A percentile compares a stretch with the other conserved stretches of the same genome.
Evolutionary conservation across 2,888 invertebrate genomes (phyloP).

Genomic region (Andrena fulva): DNA sequence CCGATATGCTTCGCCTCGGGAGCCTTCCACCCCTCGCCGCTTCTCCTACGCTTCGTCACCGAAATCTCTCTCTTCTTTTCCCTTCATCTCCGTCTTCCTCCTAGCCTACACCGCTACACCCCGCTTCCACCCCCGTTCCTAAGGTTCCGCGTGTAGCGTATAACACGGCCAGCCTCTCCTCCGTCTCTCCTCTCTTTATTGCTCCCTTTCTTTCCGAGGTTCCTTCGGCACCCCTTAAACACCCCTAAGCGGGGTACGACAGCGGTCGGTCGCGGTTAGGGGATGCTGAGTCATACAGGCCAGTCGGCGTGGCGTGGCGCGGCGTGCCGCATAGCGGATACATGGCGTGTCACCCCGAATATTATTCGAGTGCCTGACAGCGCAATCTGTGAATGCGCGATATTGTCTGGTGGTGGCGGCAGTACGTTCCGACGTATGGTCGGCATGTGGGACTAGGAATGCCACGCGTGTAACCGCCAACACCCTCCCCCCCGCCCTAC

Average conservation of each 20-base stretch:
- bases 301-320: constrained; percentile 29
- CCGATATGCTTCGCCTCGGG: constrained; percentile 36
- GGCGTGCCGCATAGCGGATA: constrained; percentile 69
- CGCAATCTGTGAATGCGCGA: constrained; percentile 83
- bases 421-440: constrained; percentile 51
- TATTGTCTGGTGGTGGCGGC: constrained; percentile 71
- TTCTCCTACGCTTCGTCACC: constrained; percentile 9
- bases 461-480: constrained; percentile 50
- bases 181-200: constrained; percentile 37
- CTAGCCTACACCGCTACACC: not conserved
- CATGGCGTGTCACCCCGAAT: constrained; percentile 79
- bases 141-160: too few relatives aligned
- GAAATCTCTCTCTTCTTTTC: not conserved
- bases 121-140: not conserved
- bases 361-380: constrained; percentile 81
- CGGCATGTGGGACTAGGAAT: constrained; percentile 68
- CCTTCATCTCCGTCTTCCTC: not conserved
- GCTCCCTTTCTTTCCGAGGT: constrained; percentile 47
- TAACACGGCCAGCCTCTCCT: not conserved
- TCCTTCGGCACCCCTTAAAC: constrained; percentile 52
- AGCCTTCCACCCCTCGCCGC: constrained; percentile 8
- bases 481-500: not conserved
- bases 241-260: constrained; percentile 23
- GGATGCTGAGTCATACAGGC: constrained; percentile 81
- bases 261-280: constrained; percentile 58